Conservation (phyloP, 2,113 vertebrate genomes). For the Eclectus roratus region DNA sequence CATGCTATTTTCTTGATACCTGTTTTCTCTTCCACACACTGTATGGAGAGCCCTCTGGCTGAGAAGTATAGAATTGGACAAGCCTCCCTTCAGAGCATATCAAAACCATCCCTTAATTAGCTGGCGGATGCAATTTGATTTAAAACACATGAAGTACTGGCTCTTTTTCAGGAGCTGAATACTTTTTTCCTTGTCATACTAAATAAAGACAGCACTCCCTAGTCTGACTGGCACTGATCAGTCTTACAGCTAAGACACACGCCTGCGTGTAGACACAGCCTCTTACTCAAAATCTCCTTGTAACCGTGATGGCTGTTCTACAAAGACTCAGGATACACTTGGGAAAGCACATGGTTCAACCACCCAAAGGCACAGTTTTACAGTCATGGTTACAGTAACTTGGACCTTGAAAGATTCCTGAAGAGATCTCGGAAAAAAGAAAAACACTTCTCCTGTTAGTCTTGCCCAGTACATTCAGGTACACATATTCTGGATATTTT, state of each 20-base stretch:
- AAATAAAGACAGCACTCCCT: not conserved
- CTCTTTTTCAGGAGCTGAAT: slow-evolving; percentile 9
- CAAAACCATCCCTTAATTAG: slow-evolving; percentile 29
- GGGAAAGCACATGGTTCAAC: not conserved
- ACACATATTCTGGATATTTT: not conserved
- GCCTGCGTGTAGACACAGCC: not conserved
- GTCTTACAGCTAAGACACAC: not conserved
- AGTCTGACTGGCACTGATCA: not conserved
- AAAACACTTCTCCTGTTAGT: not conserved
- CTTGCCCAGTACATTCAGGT: not conserved
- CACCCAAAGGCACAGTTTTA: not conserved
- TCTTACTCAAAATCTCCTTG: not conserved
- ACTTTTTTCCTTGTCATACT: not conserved
- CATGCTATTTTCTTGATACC: too few relatives aligned
- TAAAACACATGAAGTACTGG: slow-evolving; percentile 1
- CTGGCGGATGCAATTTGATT: not conserved
- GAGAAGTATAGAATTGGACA: slow-evolving; percentile 12
- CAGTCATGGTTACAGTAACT: not conserved
- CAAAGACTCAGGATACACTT: not conserved
- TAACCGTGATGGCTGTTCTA: not conserved
- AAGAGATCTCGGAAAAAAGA: not conserved
- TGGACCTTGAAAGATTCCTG: not conserved
- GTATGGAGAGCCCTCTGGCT: slow-evolving; percentile 27
- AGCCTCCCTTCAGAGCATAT: not conserved
- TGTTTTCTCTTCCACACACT: too few relatives aligned